These are phyloP conservation scores for Hyalella azteca DNA, from an alignment of 2,888 invertebrate species.

Conservation along the genomic window DNA sequence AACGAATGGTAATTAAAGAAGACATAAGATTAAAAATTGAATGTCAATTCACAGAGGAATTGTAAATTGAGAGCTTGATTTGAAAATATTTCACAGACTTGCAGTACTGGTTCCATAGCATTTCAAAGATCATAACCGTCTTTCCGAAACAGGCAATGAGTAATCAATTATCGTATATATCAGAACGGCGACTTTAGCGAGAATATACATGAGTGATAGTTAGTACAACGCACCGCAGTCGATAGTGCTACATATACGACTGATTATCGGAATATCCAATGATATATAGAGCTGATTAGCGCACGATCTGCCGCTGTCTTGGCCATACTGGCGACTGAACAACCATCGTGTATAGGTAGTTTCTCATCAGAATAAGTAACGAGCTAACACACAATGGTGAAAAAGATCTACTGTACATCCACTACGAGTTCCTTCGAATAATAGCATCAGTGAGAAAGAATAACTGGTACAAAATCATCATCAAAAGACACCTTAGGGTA, in stretches of 20 bases:
- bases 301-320: neutral
- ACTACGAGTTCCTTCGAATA: slow-evolving; percentile 23
- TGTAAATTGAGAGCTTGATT: neutral
- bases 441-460: slow-evolving; percentile 37
- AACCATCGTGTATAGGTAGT: slow-evolving; percentile 2
- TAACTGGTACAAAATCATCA: slow-evolving; percentile 43
- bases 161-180: neutral
- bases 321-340: neutral
- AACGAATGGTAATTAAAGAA: neutral
- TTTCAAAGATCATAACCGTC: too few species aligned
- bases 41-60: neutral
- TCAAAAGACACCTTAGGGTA: slow-evolving; percentile 43
- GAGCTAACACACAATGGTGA: slow-evolving; percentile 35
- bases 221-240: neutral
- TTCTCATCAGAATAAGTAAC: slow-evolving; percentile 16
- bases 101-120: too few species aligned
- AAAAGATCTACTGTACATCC: slow-evolving; percentile 37
- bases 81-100: neutral
- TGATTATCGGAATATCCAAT: neutral
- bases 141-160: neutral
- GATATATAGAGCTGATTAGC: neutral
- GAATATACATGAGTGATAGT: slow-evolving; percentile 8
- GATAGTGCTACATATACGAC: neutral
- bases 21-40: neutral
- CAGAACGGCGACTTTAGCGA: neutral